Evolutionary conservation across 2,888 invertebrate genomes (phyloP).

Genomic region (Ichneumoninae sp.): DNA sequence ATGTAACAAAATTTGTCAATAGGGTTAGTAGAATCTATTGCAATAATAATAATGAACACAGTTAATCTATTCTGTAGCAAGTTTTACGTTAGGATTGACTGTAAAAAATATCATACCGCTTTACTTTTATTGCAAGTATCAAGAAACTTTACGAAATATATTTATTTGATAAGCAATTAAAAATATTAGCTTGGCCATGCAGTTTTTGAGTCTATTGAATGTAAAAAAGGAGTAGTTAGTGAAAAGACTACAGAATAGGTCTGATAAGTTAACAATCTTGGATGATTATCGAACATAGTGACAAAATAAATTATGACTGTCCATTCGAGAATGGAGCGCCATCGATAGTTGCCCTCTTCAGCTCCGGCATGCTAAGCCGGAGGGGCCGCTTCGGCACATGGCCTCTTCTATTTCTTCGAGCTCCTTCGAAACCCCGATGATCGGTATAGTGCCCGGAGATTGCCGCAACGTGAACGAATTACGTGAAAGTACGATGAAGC

Average conservation of each 20-base stretch:
- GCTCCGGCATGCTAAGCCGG: too few species aligned
- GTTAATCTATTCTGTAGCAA: background rate
- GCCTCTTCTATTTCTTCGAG: conserved; percentile 8
- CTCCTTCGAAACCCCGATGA: background rate
- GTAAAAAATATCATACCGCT: background rate
- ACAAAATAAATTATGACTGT: conserved; percentile 4
- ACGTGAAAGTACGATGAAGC: background rate
- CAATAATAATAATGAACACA: background rate
- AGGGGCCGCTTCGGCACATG: background rate
- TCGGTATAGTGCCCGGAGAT: background rate
- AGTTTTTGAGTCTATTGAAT: background rate
- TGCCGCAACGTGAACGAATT: background rate
- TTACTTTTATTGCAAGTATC: background rate
- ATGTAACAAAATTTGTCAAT: background rate
- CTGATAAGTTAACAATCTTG: background rate
- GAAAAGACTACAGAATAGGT: background rate
- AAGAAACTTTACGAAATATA: background rate
- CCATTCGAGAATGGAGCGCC: conserved; percentile 21
- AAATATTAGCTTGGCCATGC: background rate
- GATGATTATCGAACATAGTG: background rate
- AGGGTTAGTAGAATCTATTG: background rate
- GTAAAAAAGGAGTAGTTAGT: background rate
- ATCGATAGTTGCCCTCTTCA: too few species aligned
- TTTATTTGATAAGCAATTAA: background rate
- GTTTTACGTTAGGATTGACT: background rate